A percentile compares a stretch with the other conserved stretches of the same genome.
Evolutionary conservation across 2,113 vertebrate genomes (phyloP).

Genomic region (Penelope pileata): DNA sequence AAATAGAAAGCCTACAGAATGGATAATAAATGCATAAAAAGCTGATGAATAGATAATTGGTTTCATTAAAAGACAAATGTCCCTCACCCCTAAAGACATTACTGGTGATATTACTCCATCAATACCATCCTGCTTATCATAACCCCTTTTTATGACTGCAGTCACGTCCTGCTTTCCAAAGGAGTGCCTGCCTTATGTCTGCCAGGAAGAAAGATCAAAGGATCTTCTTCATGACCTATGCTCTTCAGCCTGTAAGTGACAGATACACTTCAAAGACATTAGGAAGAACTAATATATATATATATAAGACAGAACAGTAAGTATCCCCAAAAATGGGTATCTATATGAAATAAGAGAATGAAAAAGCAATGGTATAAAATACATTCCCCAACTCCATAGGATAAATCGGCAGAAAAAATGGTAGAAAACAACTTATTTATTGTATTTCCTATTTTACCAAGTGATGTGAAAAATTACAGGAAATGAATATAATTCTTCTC

Average conservation of each 20-base stretch:
- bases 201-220: not conserved
- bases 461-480: not conserved
- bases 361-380: not conserved
- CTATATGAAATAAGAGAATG: not conserved
- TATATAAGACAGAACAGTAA: not conserved
- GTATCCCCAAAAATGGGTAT: not conserved
- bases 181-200: not conserved
- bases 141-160: not conserved
- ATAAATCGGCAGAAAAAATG: not conserved
- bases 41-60: not conserved
- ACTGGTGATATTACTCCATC: not conserved
- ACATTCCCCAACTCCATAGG: rapidly evolving
- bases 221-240: not conserved
- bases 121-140: not conserved
- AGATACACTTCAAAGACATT: not conserved
- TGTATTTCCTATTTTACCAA: not conserved
- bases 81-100: not conserved
- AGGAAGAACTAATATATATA: no score
- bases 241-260: not conserved
- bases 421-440: not conserved
- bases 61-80: slow-evolving; percentile 40
- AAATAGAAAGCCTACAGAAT: not conserved
- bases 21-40: not conserved
- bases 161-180: not conserved
- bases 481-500: not conserved